Percentiles rank a stretch among this genome's conserved stretches.
Evolutionary conservation across 2,113 vertebrate genomes (phyloP).

Genomic region (Leuciscus idus): DNA sequence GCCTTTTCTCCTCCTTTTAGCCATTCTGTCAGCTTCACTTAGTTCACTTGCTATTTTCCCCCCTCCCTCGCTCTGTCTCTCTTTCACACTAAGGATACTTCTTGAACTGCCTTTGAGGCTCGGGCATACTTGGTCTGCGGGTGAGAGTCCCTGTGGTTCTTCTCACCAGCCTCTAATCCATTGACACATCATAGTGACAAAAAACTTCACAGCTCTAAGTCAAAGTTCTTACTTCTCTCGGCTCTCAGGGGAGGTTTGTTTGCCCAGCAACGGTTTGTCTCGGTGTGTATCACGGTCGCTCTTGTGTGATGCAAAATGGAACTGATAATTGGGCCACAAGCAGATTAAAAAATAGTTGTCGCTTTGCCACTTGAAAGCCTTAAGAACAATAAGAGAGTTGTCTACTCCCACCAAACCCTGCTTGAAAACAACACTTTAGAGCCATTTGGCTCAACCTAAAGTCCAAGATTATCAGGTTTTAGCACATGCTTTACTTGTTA

Average conservation of each 20-base stretch:
- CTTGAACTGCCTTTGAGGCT: conserved; percentile 58
- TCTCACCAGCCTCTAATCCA: conserved; percentile 32
- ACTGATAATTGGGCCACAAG: conserved; percentile 22
- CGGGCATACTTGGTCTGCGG: conserved; percentile 31
- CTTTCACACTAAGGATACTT: conserved; percentile 46
- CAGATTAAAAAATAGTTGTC: conserved; percentile 35
- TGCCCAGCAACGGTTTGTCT: conserved; percentile 20
- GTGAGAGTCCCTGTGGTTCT: conserved; percentile 19
- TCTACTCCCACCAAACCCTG: not conserved
- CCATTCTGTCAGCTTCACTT: conserved; percentile 65
- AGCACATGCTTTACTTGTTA: not conserved
- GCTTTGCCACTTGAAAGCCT: not conserved
- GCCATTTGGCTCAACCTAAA: not conserved
- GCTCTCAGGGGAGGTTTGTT: conserved; percentile 33
- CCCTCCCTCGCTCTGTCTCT: conserved; percentile 15
- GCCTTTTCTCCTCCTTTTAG: conserved; percentile 71
- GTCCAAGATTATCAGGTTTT: not conserved
- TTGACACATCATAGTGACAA: conserved; percentile 33
- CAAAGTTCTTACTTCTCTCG: conserved; percentile 32
- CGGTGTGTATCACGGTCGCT: not conserved
- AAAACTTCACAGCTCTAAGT: not conserved
- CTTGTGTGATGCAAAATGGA: conserved; percentile 14
- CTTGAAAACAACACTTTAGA: not conserved
- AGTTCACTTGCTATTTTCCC: conserved; percentile 40
- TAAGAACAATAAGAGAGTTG: not conserved